Percentiles rank a stretch among this genome's conserved stretches.
These are phyloP conservation scores for Anastrepha ludens DNA, from an alignment of 1,140 invertebrate genomes.

Conservation along the genomic window DNA sequence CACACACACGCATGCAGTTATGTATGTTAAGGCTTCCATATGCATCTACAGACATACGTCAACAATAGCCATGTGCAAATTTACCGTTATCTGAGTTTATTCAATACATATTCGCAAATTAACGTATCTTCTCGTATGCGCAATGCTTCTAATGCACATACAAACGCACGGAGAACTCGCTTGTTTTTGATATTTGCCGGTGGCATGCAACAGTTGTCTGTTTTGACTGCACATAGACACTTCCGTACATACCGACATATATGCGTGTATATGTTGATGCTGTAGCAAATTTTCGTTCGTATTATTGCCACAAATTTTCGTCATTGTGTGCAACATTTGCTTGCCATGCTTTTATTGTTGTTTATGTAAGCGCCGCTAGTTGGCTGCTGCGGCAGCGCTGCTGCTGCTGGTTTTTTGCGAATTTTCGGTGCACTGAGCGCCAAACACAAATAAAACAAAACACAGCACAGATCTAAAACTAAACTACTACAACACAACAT, in stretches of 20 bases:
- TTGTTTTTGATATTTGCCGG: neutral
- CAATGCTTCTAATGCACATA: neutral
- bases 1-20: no score
- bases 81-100: neutral
- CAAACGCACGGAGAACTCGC: neutral
- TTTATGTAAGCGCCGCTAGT: neutral
- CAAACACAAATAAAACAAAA: neutral
- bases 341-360: neutral
- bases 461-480: neutral
- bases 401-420: constrained; percentile 11
- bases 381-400: neutral
- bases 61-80: neutral
- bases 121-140: neutral
- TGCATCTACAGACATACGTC: neutral
- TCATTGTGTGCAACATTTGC: neutral
- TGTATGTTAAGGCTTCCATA: neutral
- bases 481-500: neutral
- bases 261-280: neutral
- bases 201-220: constrained; percentile 33
- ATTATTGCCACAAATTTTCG: constrained; percentile 19
- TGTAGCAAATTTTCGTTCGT: neutral
- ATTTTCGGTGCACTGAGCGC: constrained; percentile 5
- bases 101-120: no score
- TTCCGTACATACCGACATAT: neutral
- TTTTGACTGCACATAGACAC: neutral